Percentiles rank a stretch among this genome's conserved stretches.
These are phyloP conservation scores for Ctenomys sociabilis DNA, from an alignment of 2,113 vertebrate genomes.

Conservation along the genomic window DNA sequence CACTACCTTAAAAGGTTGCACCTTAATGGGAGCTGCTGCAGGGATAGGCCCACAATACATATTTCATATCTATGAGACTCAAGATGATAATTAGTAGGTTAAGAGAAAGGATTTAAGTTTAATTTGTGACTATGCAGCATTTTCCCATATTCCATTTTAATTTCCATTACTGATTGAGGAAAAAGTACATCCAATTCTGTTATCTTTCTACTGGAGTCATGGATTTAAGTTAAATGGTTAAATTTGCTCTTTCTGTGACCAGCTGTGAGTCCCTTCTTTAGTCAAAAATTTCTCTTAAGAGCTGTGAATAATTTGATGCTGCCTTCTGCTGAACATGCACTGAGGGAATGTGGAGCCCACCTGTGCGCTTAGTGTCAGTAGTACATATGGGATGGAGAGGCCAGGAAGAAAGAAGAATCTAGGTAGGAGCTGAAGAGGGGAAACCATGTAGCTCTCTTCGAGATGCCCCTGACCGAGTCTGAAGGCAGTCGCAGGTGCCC, in stretches of 20 bases:
- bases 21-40: neutral
- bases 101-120: neutral
- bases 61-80: neutral
- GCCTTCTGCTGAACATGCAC: constrained; percentile 3
- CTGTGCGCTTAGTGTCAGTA: constrained; percentile 41
- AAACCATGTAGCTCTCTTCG: neutral
- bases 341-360: neutral
- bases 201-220: constrained; percentile 13
- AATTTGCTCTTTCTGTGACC: constrained; percentile 15
- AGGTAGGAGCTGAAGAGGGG: neutral
- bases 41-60: constrained; percentile 70
- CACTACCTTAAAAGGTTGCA: neutral
- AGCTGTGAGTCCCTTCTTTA: neutral
- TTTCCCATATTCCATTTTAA: neutral
- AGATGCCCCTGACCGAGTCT: neutral
- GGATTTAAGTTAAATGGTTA: constrained; percentile 12
- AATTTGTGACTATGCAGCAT: neutral
- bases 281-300: neutral
- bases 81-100: neutral
- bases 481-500: neutral
- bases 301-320: constrained; percentile 7
- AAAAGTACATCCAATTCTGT: constrained; percentile 13
- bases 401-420: neutral
- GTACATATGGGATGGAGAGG: neutral
- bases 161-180: neutral